phyloP scores from a whole-genome alignment of 37 sponge, comb jelly and placozoan genomes.

The Petrosia ficiformis region DNA sequence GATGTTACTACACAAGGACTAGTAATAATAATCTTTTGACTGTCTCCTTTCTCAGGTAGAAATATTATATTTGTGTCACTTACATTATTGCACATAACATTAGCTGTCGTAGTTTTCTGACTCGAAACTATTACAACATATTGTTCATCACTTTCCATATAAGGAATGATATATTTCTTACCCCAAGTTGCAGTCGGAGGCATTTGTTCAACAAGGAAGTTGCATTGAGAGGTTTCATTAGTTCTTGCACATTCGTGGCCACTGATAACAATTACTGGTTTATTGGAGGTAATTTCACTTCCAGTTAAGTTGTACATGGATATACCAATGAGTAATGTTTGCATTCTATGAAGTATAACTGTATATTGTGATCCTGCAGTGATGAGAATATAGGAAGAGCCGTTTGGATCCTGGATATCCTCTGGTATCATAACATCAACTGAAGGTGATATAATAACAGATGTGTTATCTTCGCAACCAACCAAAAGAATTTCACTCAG shows the following conservation, averaged over 20 bases:
- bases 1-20: no score
- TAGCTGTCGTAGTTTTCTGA: no score
- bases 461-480: neutral
- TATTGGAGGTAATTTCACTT: neutral
- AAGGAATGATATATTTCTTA: neutral
- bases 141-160: neutral
- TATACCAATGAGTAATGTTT: conserved; percentile 8
- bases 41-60: no score
- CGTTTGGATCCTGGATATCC: neutral
- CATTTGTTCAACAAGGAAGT: neutral
- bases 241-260: conserved; percentile 13
- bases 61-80: no score
- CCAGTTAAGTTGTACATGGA: neutral
- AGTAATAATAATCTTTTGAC: no score
- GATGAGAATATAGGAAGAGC: neutral
- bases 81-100: no score
- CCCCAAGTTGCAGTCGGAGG: conserved; percentile 9
- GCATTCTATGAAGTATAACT: neutral
- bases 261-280: neutral
- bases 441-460: neutral
- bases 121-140: no score
- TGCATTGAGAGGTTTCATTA: neutral
- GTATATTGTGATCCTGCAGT: neutral
- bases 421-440: neutral
- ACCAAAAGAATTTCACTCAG: neutral